A percentile compares a stretch with the other conserved stretches of the same genome.
These are phyloP conservation scores for Patagioenas fasciata DNA, from an alignment of 2,113 vertebrate genomes.

Conservation along the genomic window DNA sequence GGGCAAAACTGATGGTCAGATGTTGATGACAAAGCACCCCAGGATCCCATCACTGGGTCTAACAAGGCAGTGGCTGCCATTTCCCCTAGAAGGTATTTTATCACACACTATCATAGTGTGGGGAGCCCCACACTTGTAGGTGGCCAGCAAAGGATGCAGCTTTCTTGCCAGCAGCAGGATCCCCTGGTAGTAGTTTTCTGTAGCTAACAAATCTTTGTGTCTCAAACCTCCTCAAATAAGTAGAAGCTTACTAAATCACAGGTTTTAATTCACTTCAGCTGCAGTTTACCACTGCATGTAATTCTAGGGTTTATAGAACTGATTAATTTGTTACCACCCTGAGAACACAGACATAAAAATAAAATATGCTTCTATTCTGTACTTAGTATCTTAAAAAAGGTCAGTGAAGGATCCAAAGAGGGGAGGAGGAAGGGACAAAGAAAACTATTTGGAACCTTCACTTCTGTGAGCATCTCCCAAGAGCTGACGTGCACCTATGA, in stretches of 20 bases:
- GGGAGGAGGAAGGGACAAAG: background rate
- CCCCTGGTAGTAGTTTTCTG: background rate
- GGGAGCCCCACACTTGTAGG: background rate
- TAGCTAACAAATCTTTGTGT: background rate
- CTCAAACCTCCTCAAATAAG: background rate
- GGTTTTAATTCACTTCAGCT: background rate
- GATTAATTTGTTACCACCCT: background rate
- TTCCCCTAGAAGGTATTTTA: background rate
- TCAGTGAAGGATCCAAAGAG: background rate
- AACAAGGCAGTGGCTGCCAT: fast-evolving
- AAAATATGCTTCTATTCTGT: background rate
- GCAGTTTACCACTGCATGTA: background rate
- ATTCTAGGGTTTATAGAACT: background rate
- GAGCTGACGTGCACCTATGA: fast-evolving
- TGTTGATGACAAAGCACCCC: background rate
- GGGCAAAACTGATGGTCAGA: background rate
- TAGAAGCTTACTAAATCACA: background rate
- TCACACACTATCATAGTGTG: fast-evolving
- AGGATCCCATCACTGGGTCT: fast-evolving
- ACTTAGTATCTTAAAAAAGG: background rate
- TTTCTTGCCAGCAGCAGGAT: fast-evolving
- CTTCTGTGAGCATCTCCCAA: background rate
- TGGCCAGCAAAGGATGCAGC: fast-evolving
- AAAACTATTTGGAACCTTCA: background rate
- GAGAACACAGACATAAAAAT: background rate